A percentile compares a stretch with the other conserved stretches of the same genome.
Conservation (phyloP, 1,140 invertebrate species). For the Drosophila nannoptera region DNA sequence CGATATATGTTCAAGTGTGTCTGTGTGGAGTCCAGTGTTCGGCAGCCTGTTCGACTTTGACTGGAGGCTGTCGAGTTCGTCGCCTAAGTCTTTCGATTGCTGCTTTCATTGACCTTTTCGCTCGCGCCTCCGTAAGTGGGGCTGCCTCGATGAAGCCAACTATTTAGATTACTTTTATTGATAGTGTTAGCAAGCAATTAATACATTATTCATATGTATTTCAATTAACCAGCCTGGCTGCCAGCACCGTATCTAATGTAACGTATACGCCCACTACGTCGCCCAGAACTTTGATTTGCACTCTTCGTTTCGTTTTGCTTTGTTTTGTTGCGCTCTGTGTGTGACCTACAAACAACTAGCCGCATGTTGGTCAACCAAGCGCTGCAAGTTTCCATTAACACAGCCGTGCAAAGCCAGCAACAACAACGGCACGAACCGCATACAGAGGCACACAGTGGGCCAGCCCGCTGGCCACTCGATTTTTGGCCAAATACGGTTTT, state of each 20-base stretch:
- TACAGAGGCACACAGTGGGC: conserved; percentile 22
- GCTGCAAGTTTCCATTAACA: conserved; percentile 76
- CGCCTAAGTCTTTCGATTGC: conserved; percentile 45
- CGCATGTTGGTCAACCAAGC: conserved; percentile 75
- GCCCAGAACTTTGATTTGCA: conserved; percentile 21
- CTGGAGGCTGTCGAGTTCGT: conserved; percentile 36
- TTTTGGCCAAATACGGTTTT: conserved; percentile 54
- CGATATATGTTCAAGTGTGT: conserved; percentile 21
- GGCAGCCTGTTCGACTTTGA: conserved; percentile 16
- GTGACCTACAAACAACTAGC: conserved; percentile 75
- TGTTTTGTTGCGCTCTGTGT: conserved; percentile 23
- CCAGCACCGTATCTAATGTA: conserved; percentile 30
- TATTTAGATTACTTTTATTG: conserved; percentile 33
- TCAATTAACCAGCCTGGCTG: conserved; percentile 20
- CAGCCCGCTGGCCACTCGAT: conserved; percentile 34
- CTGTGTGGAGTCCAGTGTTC: conserved; percentile 3
- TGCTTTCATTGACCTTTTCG: conserved; percentile 58
- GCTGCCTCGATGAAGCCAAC: conserved; percentile 18
- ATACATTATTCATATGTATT: conserved; percentile 9
- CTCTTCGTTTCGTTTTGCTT: not conserved
- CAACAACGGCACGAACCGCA: conserved; percentile 37
- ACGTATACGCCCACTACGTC: conserved; percentile 28
- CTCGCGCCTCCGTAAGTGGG: conserved; percentile 20
- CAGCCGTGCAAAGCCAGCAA: conserved; percentile 56
- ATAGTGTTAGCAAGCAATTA: conserved; percentile 24